Percentiles rank a stretch among this genome's conserved stretches.
phyloP scores from a whole-genome alignment of 2,888 invertebrate genomes.

The Tetropium fuscum region DNA sequence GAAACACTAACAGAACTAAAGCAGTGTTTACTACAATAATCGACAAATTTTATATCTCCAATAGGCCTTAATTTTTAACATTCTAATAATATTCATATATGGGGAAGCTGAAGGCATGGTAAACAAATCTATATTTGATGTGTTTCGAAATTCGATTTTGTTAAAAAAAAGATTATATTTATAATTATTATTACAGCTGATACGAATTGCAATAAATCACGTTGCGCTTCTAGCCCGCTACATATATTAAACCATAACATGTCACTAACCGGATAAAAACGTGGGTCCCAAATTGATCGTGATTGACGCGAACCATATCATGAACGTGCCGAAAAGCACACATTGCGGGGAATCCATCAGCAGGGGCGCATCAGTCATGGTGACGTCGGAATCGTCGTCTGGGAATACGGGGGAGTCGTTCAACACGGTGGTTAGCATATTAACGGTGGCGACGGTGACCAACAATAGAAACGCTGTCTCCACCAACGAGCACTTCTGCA shows the following conservation, averaged over 20 bases:
- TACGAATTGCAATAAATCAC: no score
- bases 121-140: no score
- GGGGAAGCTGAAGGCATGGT: no score
- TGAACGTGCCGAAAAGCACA: slow-evolving; percentile 90
- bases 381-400: slow-evolving; percentile 80
- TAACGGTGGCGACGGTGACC: slow-evolving; percentile 91
- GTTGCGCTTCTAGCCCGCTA: no score
- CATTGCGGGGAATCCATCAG: slow-evolving; percentile 91
- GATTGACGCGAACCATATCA: slow-evolving; percentile 94
- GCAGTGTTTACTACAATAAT: no score
- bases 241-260: neutral
- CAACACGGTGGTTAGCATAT: slow-evolving; percentile 88
- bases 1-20: no score
- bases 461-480: slow-evolving; percentile 90
- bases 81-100: no score
- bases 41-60: no score
- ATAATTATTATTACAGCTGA: no score
- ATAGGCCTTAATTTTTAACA: no score
- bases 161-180: no score
- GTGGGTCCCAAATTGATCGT: slow-evolving; percentile 92
- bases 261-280: slow-evolving; percentile 76
- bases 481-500: slow-evolving; percentile 87
- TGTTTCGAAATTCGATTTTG: no score
- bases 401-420: slow-evolving; percentile 90
- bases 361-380: slow-evolving; percentile 69